Conservation (phyloP, 2,113 vertebrate species). For the Protobothrops flavoviridis region DNA sequence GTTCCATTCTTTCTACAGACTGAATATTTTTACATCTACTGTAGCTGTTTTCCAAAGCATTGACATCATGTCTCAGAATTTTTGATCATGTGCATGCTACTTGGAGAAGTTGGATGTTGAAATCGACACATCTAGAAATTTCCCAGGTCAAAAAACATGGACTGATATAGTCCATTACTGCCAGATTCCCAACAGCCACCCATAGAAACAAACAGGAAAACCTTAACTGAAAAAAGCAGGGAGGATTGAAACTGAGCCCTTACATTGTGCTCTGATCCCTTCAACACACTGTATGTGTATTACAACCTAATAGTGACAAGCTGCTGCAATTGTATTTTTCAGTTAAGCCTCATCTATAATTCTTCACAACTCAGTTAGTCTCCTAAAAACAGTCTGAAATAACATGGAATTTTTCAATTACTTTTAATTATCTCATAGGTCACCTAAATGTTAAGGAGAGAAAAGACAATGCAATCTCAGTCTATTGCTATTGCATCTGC, state of each 20-base stretch:
- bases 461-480: neutral
- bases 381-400: neutral
- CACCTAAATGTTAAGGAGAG: neutral
- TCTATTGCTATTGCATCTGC: neutral
- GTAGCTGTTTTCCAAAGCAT: neutral
- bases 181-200: too few species aligned
- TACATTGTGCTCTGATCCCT: neutral
- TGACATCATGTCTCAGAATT: neutral
- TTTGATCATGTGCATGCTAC: neutral
- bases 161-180: neutral
- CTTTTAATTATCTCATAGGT: neutral
- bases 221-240: neutral
- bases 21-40: neutral
- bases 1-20: neutral
- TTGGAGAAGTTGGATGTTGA: neutral
- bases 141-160: neutral
- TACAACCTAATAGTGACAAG: neutral
- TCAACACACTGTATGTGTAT: neutral
- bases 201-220: neutral
- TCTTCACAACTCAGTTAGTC: neutral
- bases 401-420: neutral
- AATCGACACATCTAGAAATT: neutral
- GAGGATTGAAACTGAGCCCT: neutral
- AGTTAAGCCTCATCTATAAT: neutral
- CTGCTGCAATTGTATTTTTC: neutral